phyloP scores from a whole-genome alignment of 2,888 invertebrate genomes.

The Drosophila affinis region DNA sequence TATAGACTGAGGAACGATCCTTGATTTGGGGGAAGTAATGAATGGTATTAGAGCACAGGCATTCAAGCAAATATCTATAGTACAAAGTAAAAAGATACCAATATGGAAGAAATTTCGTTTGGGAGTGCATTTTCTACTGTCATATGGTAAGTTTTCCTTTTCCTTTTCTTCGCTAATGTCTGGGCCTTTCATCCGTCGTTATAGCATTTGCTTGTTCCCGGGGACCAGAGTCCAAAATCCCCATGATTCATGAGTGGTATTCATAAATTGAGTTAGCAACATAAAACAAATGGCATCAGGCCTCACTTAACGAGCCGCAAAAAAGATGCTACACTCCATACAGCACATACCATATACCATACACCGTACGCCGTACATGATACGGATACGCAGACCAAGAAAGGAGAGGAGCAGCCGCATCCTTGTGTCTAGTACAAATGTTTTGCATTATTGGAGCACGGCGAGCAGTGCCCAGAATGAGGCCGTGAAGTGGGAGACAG shows the following conservation, averaged over 20 bases:
- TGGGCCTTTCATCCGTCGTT: not conserved
- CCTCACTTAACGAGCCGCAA: conserved; percentile 66
- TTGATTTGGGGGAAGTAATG: too few species aligned
- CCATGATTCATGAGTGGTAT: conserved; percentile 35
- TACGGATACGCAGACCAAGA: conserved; percentile 1
- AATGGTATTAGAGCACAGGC: too few species aligned
- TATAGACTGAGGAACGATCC: not conserved
- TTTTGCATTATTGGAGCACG: conserved; percentile 66
- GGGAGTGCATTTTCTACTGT: not conserved
- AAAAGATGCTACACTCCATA: conserved; percentile 42
- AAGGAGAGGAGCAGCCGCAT: conserved; percentile 32
- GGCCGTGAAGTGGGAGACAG: not conserved
- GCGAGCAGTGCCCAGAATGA: not conserved
- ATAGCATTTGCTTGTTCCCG: not conserved
- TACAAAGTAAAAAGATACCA: too few species aligned
- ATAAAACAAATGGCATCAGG: conserved; percentile 70
- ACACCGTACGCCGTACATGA: conserved; percentile 7
- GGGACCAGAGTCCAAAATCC: conserved; percentile 6
- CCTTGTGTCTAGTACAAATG: conserved; percentile 62
- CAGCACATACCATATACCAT: not conserved
- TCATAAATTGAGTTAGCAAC: conserved; percentile 72
- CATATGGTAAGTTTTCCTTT: too few species aligned
- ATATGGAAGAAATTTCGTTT: not conserved
- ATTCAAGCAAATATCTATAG: too few species aligned
- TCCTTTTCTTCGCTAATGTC: not conserved